Base-by-base conservation (phyloP, 2,797 vertebrate genomes). In the Merluccius polli region DNA sequence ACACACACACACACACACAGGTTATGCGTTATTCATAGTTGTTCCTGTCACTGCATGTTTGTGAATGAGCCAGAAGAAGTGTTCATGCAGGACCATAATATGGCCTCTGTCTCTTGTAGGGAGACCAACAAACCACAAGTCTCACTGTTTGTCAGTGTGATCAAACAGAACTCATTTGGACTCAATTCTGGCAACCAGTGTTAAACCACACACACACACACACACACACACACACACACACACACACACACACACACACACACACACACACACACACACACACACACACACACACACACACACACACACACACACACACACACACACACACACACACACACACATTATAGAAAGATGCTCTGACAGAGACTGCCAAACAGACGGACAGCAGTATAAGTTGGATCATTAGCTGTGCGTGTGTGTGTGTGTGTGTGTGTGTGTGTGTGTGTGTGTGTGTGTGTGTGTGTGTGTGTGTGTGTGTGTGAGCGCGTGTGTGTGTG, bases 401-500 rank as follows among this genome's bases (percentile, higher is more conserved):
- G 33, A 36, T 71, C 52, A 36, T 71, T 24, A 10, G 35, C 11
- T 32, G 67, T 69, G 38, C 13, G 38, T 41, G 38, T 16, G 70
- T 71, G 35, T 71, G n/a, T 38, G 70, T 38, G 33, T 27, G 70
- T 69, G 67, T 32, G 67, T 32, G 67, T 69, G 67, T 31, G 67
- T 68, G 67, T 31, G 67, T 68, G 67, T 31, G 12, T 68, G 67
- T 68, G 67, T 68, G 67, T 69, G 67, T 69, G 67, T 69, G 67
- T 31, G 67, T 31, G 67, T 69, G 67, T 31, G 29, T 31, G 67
- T 69, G 67, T 69, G 67, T 69, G 67, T 31, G 67, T 67, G 65
- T 67, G 65, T 67, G 65, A 2, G 52, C 21, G 52, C 21, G 52
- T 21, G n/a, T 59, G 52, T 59, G 52, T 59, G 9, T 2, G n/a